phyloP scores from a whole-genome alignment of 2,888 invertebrate genomes.

The Mesorhabditis belari region DNA sequence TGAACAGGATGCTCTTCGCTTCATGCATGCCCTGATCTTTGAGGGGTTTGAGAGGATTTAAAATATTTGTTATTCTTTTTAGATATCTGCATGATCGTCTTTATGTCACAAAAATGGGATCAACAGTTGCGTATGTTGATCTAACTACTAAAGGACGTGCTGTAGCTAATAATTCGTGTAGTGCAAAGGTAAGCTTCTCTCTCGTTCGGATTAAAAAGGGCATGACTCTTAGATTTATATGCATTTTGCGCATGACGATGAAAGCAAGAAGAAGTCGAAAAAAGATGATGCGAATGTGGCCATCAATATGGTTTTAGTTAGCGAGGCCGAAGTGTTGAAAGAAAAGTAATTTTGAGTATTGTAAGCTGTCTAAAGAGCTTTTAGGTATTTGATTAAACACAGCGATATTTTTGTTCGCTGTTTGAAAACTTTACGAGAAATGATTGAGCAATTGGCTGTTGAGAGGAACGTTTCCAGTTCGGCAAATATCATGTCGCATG shows the following conservation, averaged over 20 bases:
- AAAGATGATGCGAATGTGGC: constrained; percentile 12
- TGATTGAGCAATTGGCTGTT: constrained; percentile 23
- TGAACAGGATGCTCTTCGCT: constrained; percentile 33
- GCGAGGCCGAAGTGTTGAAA: constrained; percentile 43
- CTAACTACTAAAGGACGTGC: constrained; percentile 30
- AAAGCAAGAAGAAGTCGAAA: constrained; percentile 13
- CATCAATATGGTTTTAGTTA: constrained; percentile 33
- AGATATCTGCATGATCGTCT: constrained; percentile 32
- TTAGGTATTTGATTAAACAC: constrained; percentile 38
- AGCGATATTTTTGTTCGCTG: constrained; percentile 36
- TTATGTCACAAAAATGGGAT: constrained; percentile 19
- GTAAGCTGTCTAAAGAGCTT: neutral
- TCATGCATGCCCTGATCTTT: constrained; percentile 29
- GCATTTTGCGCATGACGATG: constrained; percentile 25
- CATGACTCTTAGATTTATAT: constrained; percentile 35
- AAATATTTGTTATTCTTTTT: no score
- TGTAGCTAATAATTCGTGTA: constrained; percentile 13
- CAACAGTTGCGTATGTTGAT: constrained; percentile 33
- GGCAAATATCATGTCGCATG: constrained; percentile 29
- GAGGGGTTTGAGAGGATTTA: neutral
- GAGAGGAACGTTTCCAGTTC: constrained; percentile 21
- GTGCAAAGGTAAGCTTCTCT: constrained; percentile 20
- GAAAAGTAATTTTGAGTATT: no score
- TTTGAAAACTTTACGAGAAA: constrained; percentile 19
- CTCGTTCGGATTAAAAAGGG: no score